Conservation (phyloP, 2,888 invertebrate species). For the Gymnocheta viridis region DNA sequence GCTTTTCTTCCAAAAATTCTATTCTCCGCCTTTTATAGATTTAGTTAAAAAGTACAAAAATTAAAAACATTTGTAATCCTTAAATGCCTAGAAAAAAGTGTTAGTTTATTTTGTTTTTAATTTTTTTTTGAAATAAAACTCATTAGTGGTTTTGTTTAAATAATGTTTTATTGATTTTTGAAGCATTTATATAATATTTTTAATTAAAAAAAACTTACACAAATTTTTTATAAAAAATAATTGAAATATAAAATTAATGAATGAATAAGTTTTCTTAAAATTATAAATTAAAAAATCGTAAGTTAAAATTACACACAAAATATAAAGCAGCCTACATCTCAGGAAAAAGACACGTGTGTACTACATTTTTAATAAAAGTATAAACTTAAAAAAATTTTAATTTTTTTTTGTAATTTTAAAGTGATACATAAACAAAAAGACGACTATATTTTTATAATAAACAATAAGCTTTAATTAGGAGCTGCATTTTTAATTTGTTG, state of each 20-base stretch:
- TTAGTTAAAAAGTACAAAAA: slow-evolving; percentile 57
- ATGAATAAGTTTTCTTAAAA: slow-evolving; percentile 36
- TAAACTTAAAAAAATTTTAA: slow-evolving; percentile 45
- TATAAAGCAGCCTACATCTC: slow-evolving; percentile 45
- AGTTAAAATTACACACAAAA: slow-evolving; percentile 35
- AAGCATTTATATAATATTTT: slow-evolving; percentile 50
- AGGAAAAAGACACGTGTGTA: slow-evolving; percentile 7
- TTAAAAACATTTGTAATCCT: slow-evolving; percentile 39
- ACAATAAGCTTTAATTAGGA: slow-evolving; percentile 30
- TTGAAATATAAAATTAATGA: slow-evolving; percentile 29
- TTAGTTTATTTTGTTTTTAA: slow-evolving; percentile 24
- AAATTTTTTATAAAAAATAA: slow-evolving; percentile 55
- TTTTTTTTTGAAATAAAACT: slow-evolving; percentile 63
- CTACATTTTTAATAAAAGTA: slow-evolving; percentile 4
- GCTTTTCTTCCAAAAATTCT: slow-evolving; percentile 36
- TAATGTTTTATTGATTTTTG: slow-evolving; percentile 68
- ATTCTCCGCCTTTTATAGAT: slow-evolving; percentile 3
- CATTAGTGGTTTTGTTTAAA: slow-evolving; percentile 62
- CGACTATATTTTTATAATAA: slow-evolving; percentile 30
- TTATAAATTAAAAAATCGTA: slow-evolving; percentile 23
- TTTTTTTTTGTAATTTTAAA: slow-evolving; percentile 8
- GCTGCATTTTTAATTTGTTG: slow-evolving; percentile 42
- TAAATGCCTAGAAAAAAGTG: slow-evolving; percentile 46
- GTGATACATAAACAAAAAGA: slow-evolving; percentile 19
- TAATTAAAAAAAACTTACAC: slow-evolving; percentile 61